Evolutionary conservation across 2,113 vertebrate genomes (phyloP).

Genomic region (Tympanuchus pallidicinctus): DNA sequence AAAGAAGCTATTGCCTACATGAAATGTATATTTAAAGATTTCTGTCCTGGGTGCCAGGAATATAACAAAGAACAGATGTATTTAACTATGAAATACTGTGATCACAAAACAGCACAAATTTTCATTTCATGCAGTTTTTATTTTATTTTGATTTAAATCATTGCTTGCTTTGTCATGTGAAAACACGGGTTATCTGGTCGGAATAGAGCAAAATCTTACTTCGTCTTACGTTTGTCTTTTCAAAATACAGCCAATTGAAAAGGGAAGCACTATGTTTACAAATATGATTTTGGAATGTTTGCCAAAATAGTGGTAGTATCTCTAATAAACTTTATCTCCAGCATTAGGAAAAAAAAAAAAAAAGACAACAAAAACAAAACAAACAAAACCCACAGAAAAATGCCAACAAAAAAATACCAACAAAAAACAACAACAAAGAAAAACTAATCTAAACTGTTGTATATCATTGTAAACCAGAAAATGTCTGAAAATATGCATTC

Average conservation of each 20-base stretch:
- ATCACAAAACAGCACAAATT: conserved; percentile 80
- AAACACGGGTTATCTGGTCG: conserved; percentile 74
- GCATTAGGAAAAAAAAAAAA: not conserved
- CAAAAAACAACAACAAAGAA: too few relatives aligned
- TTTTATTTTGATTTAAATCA: conserved; percentile 70
- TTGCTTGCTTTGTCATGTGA: conserved; percentile 75
- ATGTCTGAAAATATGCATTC: not conserved
- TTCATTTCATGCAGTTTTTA: conserved; percentile 75
- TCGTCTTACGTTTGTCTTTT: conserved; percentile 68
- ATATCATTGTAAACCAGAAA: conserved; percentile 63
- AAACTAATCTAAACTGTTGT: not conserved
- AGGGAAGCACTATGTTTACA: conserved; percentile 83
- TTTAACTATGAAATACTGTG: conserved; percentile 80
- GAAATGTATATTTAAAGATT: conserved; percentile 81
- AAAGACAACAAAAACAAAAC: not conserved
- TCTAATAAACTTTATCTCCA: conserved; percentile 73
- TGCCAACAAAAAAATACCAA: too few relatives aligned
- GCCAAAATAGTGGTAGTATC: conserved; percentile 76
- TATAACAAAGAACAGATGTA: conserved; percentile 73
- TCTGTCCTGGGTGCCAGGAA: conserved; percentile 76
- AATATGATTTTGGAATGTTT: conserved; percentile 74
- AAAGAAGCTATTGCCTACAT: conserved; percentile 80
- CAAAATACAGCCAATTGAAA: conserved; percentile 79
- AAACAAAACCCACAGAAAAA: too few relatives aligned
- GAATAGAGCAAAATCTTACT: conserved; percentile 67